Base-by-base conservation (phyloP, 2,888 invertebrate species). In the Junonia oenone region DNA sequence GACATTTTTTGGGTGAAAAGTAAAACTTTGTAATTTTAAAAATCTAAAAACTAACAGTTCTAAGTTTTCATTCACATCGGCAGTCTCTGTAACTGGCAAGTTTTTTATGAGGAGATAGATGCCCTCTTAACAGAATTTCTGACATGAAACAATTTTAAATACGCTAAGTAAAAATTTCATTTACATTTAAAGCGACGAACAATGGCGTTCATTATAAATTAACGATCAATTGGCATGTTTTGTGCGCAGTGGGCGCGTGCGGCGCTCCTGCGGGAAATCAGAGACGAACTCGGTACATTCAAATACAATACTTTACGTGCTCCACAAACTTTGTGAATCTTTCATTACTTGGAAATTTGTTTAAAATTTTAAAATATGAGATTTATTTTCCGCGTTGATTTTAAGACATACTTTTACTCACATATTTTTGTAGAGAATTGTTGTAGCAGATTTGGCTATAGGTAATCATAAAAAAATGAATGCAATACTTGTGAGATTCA, bases 161-260 rank as follows among this genome's bases (percentile, higher is more conserved):
- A 31, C 40, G 26, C 26, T 8, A 14, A 26, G 40, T 51, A 51
- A 51, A 51, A 47, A 56, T 51, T 53, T 33, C 55, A 48, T 58
- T 59, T 56, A 57, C 45, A n/a, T 38, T 14, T 51, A 29, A 58
- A 56, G 49, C 46, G 51, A 53, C 50, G 54, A 58, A 64, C 60
- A 59, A 53, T 58, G 50, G 56, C 45, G 55, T 72, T 78, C 78
- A 79, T 83, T 81, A 82, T 67, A 71, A 75, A 80, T 83, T 82
- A 77, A 82, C 70, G 75, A 74, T 71, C 75, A 76, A 82, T 81
- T 72, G 77, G 74, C 71, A 71, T 75, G 75, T 78, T 72, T 71
- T 71, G 68, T 66, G 69, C 67, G 60, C 69, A 66, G 57, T 63
- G 63, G 67, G 68, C 66, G 65, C 67, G 64, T 38, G 54, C 53